phyloP scores from a whole-genome alignment of 2,797 vertebrate species.

The Telmatherina bonti region DNA sequence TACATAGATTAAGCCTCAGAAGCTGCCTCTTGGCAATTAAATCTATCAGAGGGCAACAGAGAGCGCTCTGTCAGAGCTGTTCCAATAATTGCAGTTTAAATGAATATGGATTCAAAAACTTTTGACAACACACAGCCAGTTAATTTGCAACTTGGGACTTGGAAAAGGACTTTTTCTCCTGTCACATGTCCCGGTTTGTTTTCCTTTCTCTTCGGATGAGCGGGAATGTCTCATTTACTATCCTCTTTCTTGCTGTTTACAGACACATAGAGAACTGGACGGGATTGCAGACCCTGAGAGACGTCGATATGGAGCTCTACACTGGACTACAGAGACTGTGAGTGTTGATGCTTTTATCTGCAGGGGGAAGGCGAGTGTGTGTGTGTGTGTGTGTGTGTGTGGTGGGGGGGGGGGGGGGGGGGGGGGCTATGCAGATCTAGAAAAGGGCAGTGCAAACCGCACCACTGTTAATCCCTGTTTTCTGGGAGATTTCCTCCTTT shows the following conservation, averaged over 20 bases:
- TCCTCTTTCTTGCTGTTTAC: conserved; percentile 67
- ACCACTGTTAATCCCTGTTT: conserved; percentile 38
- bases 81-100: conserved; percentile 77
- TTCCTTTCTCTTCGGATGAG: conserved; percentile 34
- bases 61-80: conserved; percentile 67
- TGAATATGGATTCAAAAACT: conserved; percentile 73
- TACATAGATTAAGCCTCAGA: conserved; percentile 69
- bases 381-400: not conserved
- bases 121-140: conserved; percentile 59
- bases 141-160: conserved; percentile 51
- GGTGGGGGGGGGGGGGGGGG: too few relatives aligned
- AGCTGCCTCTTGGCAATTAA: conserved; percentile 74
- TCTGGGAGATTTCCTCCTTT: conserved; percentile 13
- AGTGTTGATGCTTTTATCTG: conserved; percentile 79
- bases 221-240: conserved; percentile 43
- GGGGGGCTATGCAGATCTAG: conserved; percentile 28
- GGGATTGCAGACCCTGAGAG: conserved; percentile 92
- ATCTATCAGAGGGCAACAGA: conserved; percentile 76
- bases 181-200: conserved; percentile 41
- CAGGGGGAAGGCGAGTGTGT: not conserved
- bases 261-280: conserved; percentile 99
- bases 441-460: conserved; percentile 20
- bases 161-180: conserved; percentile 16
- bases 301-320: conserved; percentile 98
- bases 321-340: conserved; percentile 96